Conservation (phyloP, 1,140 invertebrate genomes). For the Neotoxoptera formosana region DNA sequence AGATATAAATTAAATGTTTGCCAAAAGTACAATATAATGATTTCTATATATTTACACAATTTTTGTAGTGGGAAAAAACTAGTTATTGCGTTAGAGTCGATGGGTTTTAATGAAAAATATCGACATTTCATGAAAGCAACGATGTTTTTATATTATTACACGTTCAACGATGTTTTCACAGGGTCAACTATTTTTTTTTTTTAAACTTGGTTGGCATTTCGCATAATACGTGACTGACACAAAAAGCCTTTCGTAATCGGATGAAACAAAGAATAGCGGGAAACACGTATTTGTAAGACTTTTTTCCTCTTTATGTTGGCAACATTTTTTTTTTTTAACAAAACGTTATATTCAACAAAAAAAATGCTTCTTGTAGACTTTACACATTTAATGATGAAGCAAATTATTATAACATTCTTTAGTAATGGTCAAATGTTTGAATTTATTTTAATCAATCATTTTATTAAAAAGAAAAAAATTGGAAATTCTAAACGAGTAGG, state of each 20-base stretch:
- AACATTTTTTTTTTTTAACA: background rate
- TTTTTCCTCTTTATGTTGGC: background rate
- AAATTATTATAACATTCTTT: background rate
- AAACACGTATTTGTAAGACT: constrained; percentile 42
- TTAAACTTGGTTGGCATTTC: constrained; percentile 18
- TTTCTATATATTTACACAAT: background rate
- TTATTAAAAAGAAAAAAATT: background rate
- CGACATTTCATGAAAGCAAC: background rate
- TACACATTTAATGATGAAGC: background rate
- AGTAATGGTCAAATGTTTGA: background rate
- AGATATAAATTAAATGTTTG: too few relatives aligned
- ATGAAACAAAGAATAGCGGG: constrained; percentile 15
- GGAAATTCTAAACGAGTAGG: background rate
- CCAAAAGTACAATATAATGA: background rate
- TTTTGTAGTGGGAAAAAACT: background rate
- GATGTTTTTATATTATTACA: constrained; percentile 30
- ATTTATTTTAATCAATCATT: background rate
- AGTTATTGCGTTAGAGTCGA: background rate
- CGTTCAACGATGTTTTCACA: constrained; percentile 6
- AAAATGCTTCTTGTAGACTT: background rate
- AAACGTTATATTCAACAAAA: constrained; percentile 25
- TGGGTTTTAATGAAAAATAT: constrained; percentile 3
- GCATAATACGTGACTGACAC: constrained; percentile 40
- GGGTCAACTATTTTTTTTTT: constrained; percentile 23
- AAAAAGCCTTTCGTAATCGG: constrained; percentile 38